Evolutionary conservation across 1,140 invertebrate genomes (phyloP).

Genomic region (Lanistes nyassanus): DNA sequence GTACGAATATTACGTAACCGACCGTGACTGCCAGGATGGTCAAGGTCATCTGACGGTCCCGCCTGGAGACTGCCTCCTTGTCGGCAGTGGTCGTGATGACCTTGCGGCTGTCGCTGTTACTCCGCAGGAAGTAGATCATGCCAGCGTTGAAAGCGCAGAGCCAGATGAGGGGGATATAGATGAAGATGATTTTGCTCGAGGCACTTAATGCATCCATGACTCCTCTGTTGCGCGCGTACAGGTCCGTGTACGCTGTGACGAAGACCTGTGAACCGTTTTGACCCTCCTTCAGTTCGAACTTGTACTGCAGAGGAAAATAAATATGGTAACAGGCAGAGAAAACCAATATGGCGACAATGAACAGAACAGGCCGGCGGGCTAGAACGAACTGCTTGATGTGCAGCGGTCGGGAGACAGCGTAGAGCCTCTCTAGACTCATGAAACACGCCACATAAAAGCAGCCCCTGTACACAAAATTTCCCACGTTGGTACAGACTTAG

Average conservation of each 20-base stretch:
- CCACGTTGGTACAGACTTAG: neutral
- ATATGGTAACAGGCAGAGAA: neutral
- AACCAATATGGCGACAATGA: neutral
- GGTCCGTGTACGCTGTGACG: neutral
- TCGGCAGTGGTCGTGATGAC: neutral
- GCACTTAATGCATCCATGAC: neutral
- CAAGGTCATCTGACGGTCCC: neutral
- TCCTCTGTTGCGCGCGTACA: neutral
- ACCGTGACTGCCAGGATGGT: neutral
- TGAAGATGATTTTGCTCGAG: neutral
- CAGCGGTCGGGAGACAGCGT: neutral
- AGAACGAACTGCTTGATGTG: constrained; percentile 1
- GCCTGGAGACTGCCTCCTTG: neutral
- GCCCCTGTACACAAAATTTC: neutral
- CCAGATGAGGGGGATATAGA: neutral
- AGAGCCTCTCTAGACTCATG: neutral
- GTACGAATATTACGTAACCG: neutral
- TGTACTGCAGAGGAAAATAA: neutral
- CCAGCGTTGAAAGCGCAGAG: neutral
- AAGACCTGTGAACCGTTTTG: neutral
- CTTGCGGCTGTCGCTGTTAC: neutral
- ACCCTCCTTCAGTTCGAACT: neutral
- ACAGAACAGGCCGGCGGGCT: neutral
- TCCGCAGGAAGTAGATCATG: neutral
- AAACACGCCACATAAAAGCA: neutral